Conservation (phyloP, 2,113 vertebrate genomes). For the Pollimyrus isidori region DNA sequence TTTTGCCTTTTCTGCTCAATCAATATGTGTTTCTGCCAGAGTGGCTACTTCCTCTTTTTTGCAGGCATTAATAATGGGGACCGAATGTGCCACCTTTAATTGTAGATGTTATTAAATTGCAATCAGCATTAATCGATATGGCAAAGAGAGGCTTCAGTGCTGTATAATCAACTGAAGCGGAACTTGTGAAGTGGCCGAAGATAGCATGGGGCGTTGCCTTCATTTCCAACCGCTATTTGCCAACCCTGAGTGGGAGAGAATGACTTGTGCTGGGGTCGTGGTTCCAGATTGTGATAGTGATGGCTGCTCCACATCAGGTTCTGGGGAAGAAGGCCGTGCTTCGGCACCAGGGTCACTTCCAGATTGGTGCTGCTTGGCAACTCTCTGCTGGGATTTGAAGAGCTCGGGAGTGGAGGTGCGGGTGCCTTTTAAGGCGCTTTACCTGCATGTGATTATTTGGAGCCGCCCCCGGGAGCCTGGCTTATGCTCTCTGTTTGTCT, state of each 20-base stretch:
- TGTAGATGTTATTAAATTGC: constrained; percentile 29
- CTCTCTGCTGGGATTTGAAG: constrained; percentile 3
- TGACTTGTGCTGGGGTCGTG: neutral
- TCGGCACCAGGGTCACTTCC: neutral
- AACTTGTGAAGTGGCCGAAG: neutral
- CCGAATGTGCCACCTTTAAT: constrained; percentile 31
- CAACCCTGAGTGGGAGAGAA: neutral
- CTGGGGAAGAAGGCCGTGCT: neutral
- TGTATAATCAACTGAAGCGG: constrained; percentile 9
- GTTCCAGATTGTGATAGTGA: neutral
- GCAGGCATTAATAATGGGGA: constrained; percentile 31
- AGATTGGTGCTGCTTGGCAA: neutral
- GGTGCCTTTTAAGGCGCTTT: constrained; percentile 27
- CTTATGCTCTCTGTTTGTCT: constrained; percentile 31
- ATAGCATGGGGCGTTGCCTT: neutral
- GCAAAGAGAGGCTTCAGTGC: constrained; percentile 18
- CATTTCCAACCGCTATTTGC: neutral
- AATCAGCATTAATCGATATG: constrained; percentile 36
- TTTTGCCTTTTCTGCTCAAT: constrained; percentile 43
- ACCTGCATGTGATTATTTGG: constrained; percentile 36
- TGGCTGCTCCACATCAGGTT: neutral
- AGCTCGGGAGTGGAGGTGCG: constrained; percentile 4
- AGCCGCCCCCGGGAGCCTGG: constrained; percentile 30
- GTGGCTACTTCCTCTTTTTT: constrained; percentile 33
- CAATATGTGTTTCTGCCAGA: constrained; percentile 34